Evolutionary conservation across 2,797 vertebrate genomes (phyloP).

Genomic region (Discoglossus pictus): DNA sequence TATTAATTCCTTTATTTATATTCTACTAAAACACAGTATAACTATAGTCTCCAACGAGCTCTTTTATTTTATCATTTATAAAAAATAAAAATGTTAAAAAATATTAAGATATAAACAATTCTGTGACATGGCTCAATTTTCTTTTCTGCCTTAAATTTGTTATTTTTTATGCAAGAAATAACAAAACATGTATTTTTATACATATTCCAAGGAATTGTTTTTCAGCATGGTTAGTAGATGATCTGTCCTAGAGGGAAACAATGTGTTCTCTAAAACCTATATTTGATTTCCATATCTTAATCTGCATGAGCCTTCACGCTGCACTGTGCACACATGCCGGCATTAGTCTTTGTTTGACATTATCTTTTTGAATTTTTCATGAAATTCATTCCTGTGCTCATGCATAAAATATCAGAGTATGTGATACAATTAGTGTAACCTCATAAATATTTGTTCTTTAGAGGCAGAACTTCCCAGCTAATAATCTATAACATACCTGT

Average conservation of each 20-base stretch:
- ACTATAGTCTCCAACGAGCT: no score
- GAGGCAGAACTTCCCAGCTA: slow-evolving; percentile 42
- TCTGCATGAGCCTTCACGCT: slow-evolving; percentile 48
- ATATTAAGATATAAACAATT: no score
- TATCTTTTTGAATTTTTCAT: slow-evolving; percentile 53
- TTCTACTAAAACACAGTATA: no score
- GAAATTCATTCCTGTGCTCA: slow-evolving; percentile 52
- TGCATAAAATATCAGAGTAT: slow-evolving; percentile 52
- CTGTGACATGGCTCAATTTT: not conserved
- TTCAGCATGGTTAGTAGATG: slow-evolving; percentile 39
- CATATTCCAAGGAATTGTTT: slow-evolving; percentile 43
- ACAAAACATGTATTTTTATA: slow-evolving; percentile 33
- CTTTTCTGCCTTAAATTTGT: slow-evolving; percentile 1
- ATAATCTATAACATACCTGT: slow-evolving; percentile 48
- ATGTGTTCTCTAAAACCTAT: slow-evolving; percentile 51
- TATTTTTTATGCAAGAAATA: slow-evolving; percentile 41
- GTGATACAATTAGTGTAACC: slow-evolving; percentile 52
- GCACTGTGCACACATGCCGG: slow-evolving; percentile 44
- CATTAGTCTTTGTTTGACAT: slow-evolving; percentile 54
- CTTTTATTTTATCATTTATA: no score
- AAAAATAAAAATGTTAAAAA: no score
- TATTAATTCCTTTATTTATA: no score
- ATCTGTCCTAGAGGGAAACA: slow-evolving; percentile 51
- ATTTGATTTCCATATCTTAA: slow-evolving; percentile 53
- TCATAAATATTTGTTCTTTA: slow-evolving; percentile 50